Evolutionary conservation across 2,113 vertebrate genomes (phyloP), one percentile per base, ranked within the genome.

Genomic region (Heptranchias perlo): DNA sequence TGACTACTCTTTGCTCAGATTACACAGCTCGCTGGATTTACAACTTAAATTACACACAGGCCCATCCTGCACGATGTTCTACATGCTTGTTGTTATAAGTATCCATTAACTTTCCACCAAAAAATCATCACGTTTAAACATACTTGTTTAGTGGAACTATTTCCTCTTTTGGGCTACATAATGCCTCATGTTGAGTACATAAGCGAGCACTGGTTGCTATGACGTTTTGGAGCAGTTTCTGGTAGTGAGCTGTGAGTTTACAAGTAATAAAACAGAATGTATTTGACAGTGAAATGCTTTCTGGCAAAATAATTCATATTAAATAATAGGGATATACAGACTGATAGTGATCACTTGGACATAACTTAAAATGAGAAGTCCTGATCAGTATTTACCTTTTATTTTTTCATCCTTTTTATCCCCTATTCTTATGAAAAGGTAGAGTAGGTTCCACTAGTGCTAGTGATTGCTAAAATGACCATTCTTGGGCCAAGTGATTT

Each of bases 31-130:
- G 54, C 31, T 92, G 87, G 87, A 92, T 92, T 92, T 64, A 64
- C 58, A 93, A 64, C 35, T 18, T 93, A 93, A 93, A 39, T 93
- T 39, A 93, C 89, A 62, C 21, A 64, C 58, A 39, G 35, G 5
- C 35, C 58, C 35, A 39, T 93, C 89, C 8, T 93, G 89, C n/a
- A 93, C 35, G 35, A 64, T 93, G 35, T 93, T 93, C 89, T 8
- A 93, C 58, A 62, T 93, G 89, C 89, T 93, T 62, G 89, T 23
- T 93, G 58, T 39, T 35, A 93, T 93, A 61, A 61, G 89, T 93
- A 39, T n/a, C 35, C 58, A 93, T 93, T 62, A 92, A 62, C 89
- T 62, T 92, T 62, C 35, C 58, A 93, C 89, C 89, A 93, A 93
- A 62, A 93, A 62, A 23, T 3, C 87, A 5, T 93, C 58, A 93